Conservation (phyloP, 1,140 invertebrate genomes). For the Eciton burchellii region DNA sequence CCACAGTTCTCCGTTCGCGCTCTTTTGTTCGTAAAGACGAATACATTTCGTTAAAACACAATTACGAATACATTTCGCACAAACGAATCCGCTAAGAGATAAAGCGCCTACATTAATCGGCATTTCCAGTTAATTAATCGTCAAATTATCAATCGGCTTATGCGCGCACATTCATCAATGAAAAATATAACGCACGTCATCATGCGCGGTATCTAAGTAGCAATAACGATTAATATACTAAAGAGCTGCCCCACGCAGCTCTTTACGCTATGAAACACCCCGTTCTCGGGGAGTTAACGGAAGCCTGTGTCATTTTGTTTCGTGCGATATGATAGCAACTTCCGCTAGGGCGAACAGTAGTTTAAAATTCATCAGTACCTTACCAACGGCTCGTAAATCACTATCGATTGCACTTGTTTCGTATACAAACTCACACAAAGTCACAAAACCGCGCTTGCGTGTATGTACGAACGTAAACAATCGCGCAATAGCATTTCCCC, state of each 20-base stretch:
- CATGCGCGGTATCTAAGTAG: not conserved
- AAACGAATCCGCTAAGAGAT: not conserved
- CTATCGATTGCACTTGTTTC: not conserved
- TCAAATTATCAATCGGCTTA: not conserved
- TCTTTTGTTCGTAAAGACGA: not conserved
- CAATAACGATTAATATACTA: constrained; percentile 32
- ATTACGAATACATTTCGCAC: too few relatives aligned
- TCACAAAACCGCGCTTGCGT: too few relatives aligned
- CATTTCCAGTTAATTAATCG: constrained; percentile 1
- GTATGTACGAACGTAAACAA: not conserved
- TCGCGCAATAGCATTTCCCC: constrained; percentile 3
- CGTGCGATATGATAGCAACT: constrained; percentile 44
- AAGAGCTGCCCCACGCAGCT: not conserved
- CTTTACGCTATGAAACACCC: constrained; percentile 22
- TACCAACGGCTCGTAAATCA: constrained; percentile 41
- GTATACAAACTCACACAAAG: constrained; percentile 1
- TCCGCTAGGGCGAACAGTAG: constrained; percentile 25
- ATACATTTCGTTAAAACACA: too few relatives aligned
- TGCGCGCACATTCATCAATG: not conserved
- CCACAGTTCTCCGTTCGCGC: not conserved
- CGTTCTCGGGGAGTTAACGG: constrained; percentile 33
- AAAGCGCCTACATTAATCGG: not conserved
- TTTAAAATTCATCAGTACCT: constrained; percentile 40
- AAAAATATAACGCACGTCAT: not conserved
- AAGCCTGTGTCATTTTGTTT: constrained; percentile 47